These are phyloP conservation scores for Ellobius talpinus DNA, from an alignment of 2,113 vertebrate species.

Conservation along the genomic window DNA sequence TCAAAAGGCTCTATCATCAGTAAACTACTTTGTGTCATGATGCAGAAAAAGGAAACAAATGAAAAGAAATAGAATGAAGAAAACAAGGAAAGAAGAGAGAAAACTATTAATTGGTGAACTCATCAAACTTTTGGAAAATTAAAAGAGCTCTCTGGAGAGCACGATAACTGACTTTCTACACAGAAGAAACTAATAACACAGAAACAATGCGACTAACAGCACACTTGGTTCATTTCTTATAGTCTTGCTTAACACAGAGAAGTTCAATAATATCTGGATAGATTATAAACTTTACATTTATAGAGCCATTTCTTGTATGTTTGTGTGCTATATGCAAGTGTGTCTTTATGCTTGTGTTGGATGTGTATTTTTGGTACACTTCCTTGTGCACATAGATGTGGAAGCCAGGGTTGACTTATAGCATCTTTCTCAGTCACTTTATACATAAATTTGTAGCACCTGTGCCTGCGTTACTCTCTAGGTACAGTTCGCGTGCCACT, in stretches of 20 bases:
- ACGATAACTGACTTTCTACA: not conserved
- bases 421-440: not conserved
- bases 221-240: not conserved
- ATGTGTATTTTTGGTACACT: not conserved
- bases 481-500: no score
- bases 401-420: not conserved
- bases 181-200: not conserved
- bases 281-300: not conserved
- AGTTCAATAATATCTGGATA: not conserved
- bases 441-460: no score
- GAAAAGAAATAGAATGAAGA: not conserved
- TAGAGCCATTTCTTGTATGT: not conserved
- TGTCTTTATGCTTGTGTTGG: not conserved
- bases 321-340: not conserved
- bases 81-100: not conserved
- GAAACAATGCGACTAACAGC: not conserved
- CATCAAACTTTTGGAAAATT: not conserved
- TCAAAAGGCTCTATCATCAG: not conserved
- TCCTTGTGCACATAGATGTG: not conserved
- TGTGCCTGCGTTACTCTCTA: no score
- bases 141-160: not conserved
- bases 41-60: not conserved
- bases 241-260: not conserved
- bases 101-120: not conserved
- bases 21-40: not conserved